These are phyloP conservation scores for Antennarius striatus DNA, from an alignment of 2,113 vertebrate genomes.

Conservation along the genomic window DNA sequence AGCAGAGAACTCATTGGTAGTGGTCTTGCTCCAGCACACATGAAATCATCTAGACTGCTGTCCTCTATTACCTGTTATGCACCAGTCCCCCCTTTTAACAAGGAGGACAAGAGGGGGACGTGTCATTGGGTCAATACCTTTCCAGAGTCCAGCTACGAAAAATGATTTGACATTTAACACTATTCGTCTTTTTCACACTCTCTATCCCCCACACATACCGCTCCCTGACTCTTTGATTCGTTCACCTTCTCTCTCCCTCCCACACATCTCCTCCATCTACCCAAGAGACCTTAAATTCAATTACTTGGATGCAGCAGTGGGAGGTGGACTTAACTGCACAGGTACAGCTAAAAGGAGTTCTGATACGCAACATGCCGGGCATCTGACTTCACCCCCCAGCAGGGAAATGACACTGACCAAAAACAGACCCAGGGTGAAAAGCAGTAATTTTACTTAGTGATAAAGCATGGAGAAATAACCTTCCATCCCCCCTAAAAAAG, in stretches of 20 bases:
- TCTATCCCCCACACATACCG: neutral
- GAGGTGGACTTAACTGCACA: constrained; percentile 45
- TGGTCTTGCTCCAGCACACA: constrained; percentile 25
- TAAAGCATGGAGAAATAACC: neutral
- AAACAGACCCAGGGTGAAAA: neutral
- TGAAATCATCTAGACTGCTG: constrained; percentile 24
- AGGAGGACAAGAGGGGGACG: constrained; percentile 1
- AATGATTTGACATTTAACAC: constrained; percentile 21
- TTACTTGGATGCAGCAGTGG: constrained; percentile 54
- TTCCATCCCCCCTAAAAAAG: too few relatives aligned
- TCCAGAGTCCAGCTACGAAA: constrained; percentile 38
- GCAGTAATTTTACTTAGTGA: too few relatives aligned
- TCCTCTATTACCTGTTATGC: constrained; percentile 39
- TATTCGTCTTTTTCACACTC: neutral
- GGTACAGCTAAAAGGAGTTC: constrained; percentile 54
- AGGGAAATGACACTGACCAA: neutral
- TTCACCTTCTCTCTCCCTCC: constrained; percentile 48
- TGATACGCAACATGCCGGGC: constrained; percentile 27
- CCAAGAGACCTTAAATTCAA: constrained; percentile 70
- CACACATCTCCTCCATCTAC: constrained; percentile 46
- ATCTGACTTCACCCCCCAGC: neutral
- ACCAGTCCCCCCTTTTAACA: constrained; percentile 57
- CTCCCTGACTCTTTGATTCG: constrained; percentile 39
- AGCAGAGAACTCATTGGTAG: neutral
- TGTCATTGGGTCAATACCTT: constrained; percentile 33